These are phyloP conservation scores for Anthophora plumipes DNA, from an alignment of 2,888 invertebrate genomes.

Conservation along the genomic window DNA sequence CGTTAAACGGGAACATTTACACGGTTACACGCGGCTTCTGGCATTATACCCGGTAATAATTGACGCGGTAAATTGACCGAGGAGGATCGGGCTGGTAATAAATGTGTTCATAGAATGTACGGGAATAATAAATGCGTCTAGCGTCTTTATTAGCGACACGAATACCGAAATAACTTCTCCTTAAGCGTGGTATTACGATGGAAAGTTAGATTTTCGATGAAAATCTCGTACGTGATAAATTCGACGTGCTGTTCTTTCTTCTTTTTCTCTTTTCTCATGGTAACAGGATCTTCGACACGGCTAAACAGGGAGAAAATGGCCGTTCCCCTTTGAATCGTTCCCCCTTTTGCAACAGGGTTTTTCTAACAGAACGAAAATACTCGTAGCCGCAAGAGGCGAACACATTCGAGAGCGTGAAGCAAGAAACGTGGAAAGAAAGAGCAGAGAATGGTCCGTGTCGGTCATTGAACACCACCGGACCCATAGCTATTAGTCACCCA, in stretches of 20 bases:
- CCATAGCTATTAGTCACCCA: constrained; percentile 77
- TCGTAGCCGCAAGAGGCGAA: background rate
- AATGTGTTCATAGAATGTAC: constrained; percentile 8
- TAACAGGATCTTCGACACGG: background rate
- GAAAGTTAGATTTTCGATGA: background rate
- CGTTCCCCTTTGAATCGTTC: background rate
- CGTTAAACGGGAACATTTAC: constrained; percentile 29
- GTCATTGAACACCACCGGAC: constrained; percentile 68
- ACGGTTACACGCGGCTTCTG: background rate
- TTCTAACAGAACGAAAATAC: constrained; percentile 37
- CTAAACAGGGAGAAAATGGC: background rate
- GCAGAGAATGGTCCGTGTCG: constrained; percentile 69
- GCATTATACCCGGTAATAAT: constrained; percentile 15
- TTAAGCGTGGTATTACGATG: background rate
- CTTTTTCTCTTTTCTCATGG: background rate
- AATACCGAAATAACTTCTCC: constrained; percentile 11
- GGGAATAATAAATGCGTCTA: constrained; percentile 32
- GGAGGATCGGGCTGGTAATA: constrained; percentile 8
- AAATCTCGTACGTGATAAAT: background rate
- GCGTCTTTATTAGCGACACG: constrained; percentile 24
- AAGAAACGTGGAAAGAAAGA: constrained; percentile 67
- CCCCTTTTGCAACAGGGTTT: background rate
- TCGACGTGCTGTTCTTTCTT: background rate
- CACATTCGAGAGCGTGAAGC: constrained; percentile 28
- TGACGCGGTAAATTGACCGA: constrained; percentile 15